Conservation (phyloP, 2,888 invertebrate genomes). For the Meandrusa payeni region DNA sequence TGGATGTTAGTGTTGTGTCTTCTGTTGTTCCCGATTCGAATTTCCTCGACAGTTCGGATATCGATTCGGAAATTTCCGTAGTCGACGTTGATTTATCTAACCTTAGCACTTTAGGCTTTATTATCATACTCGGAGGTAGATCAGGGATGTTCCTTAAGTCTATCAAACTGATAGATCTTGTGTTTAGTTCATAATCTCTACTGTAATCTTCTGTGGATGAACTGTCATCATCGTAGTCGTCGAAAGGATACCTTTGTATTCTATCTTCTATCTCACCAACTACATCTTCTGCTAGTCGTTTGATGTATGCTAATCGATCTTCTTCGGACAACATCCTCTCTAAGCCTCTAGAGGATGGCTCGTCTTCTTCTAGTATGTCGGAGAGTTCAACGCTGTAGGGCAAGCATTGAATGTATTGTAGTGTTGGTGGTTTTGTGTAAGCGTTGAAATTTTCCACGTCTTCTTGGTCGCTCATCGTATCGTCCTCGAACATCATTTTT, state of each 20-base stretch:
- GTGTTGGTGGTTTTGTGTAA: constrained; percentile 61
- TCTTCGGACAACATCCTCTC: constrained; percentile 48
- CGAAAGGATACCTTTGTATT: constrained; percentile 39
- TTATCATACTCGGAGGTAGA: constrained; percentile 64
- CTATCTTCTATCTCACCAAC: constrained; percentile 58
- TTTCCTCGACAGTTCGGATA: constrained; percentile 56
- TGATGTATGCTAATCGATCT: constrained; percentile 46
- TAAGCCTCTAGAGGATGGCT: constrained; percentile 52
- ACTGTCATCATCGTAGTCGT: constrained; percentile 48
- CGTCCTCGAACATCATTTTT: constrained; percentile 46
- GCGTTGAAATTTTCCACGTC: constrained; percentile 64
- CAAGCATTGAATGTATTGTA: constrained; percentile 50
- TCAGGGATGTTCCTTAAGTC: constrained; percentile 70
- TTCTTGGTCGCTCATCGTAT: constrained; percentile 68
- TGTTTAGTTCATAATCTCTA: constrained; percentile 58
- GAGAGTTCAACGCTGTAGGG: constrained; percentile 69
- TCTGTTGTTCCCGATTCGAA: constrained; percentile 68
- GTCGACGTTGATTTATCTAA: constrained; percentile 72
- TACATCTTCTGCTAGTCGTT: constrained; percentile 55
- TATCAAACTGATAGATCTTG: constrained; percentile 66
- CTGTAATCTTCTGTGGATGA: constrained; percentile 43
- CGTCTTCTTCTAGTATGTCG: constrained; percentile 72
- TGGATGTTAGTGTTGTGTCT: constrained; percentile 53
- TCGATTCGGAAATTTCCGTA: constrained; percentile 62
- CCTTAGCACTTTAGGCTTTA: constrained; percentile 61